Evolutionary conservation across 1,140 invertebrate genomes (phyloP).

Genomic region (Gerris buenoi): DNA sequence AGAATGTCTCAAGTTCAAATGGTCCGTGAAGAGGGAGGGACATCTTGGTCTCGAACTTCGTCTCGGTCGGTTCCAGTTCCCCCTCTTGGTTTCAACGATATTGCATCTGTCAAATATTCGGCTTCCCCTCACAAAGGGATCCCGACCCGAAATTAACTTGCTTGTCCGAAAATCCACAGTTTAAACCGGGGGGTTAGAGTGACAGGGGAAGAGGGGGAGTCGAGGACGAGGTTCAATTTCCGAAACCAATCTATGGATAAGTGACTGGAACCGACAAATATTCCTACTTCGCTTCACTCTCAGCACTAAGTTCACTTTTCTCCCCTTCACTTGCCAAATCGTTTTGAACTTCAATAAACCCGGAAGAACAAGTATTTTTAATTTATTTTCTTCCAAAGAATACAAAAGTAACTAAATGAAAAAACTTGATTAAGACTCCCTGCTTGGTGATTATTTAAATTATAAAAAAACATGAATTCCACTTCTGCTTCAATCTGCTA

Average conservation of each 20-base stretch:
- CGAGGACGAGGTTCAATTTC: neutral
- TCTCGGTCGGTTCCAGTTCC: neutral
- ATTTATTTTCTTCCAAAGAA: no score
- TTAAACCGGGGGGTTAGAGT: neutral
- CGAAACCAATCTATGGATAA: neutral
- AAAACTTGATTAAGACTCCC: no score
- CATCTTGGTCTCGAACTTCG: neutral
- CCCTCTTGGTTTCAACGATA: neutral
- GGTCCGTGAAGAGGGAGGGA: neutral
- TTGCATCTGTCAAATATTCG: neutral
- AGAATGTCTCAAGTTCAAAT: no score
- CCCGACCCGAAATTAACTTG: neutral
- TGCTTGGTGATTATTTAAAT: no score
- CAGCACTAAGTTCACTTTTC: no score
- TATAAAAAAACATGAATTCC: no score
- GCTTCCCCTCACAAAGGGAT: neutral
- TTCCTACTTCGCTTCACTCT: no score
- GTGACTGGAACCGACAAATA: neutral
- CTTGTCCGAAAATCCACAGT: neutral
- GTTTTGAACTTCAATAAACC: no score
- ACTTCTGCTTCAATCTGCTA: no score
- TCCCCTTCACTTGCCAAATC: no score
- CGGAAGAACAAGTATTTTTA: no score
- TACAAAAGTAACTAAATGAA: no score
- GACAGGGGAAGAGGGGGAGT: neutral